Base-by-base conservation (phyloP, 2,797 vertebrate species). In the Mareca penelope region DNA sequence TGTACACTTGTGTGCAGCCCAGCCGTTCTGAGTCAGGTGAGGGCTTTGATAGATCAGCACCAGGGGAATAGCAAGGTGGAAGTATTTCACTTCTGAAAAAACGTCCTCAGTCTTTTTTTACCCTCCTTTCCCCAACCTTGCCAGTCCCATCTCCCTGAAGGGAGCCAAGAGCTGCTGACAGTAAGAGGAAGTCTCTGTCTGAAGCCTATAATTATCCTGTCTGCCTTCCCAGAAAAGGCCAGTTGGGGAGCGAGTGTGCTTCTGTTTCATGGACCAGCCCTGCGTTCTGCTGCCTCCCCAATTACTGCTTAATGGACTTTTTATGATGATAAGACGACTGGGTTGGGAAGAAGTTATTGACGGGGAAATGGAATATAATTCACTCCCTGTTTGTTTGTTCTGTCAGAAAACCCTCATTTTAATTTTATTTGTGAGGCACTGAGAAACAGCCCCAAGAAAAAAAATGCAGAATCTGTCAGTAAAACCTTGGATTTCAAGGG, bases 261-360 rank as follows among this genome's bases (percentile, higher is more conserved):
- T 57, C 70, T 64, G 57, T 29, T 94, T 46, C 93, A 33, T 0
- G 3, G 83, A 5, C 61, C 91, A 53, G 87, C 86, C 79, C 79
- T 37, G 70, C 52, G 33, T 93, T 65, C 89, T 29, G 10, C 95
- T 91, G 91, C 93, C 94, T 94, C 80, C 95, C 94, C 91, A 94
- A 80, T 96, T 91, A 89, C 92, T 92, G 91, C 95, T 37, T 97
- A 97, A 97, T 97, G 96, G 95, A 96, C 96, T 97, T 96, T 97
- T 96, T 96, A 96, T 96, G 95, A 92, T 95, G 93, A 95, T 94
- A 84, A 93, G 88, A 88, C 15, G 26, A 59, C 93, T 73, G 69
- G 84, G 81, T 9, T 83, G 88, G 72, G 87, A 52, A 95, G 88
- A 95, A 93, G 95, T 86, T 94, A 91, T 70, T 93, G 96, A 96